A percentile compares a stretch with the other conserved stretches of the same genome.
Evolutionary conservation across 1,140 invertebrate species (phyloP).

Genomic region (Caenorhabditis latens): DNA sequence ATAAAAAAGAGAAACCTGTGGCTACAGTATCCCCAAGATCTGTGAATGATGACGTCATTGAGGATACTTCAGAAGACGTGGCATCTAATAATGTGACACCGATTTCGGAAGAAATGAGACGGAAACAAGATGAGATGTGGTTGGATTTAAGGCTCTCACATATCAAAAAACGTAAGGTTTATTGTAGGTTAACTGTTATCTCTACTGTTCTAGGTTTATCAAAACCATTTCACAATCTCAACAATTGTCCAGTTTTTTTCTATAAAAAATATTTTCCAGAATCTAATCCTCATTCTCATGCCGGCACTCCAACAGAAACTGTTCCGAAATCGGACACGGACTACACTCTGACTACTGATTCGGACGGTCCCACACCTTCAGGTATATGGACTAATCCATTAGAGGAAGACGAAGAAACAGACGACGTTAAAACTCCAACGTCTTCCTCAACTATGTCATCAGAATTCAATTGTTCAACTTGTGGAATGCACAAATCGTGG

Average conservation of each 20-base stretch:
- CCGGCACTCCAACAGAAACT: not conserved
- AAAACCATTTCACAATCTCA: no score
- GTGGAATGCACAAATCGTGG: constrained; percentile 44
- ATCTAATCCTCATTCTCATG: not conserved
- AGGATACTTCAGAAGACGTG: not conserved
- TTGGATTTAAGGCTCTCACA: constrained; percentile 13
- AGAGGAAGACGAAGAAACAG: not conserved
- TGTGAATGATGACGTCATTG: not conserved
- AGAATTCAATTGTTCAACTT: not conserved
- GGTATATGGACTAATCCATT: constrained; percentile 15
- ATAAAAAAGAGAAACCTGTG: not conserved
- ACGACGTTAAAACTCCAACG: not conserved
- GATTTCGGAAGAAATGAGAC: constrained; percentile 20
- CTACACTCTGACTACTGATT: constrained; percentile 7
- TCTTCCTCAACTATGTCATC: not conserved
- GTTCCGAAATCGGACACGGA: constrained; percentile 28
- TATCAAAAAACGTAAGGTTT: constrained; percentile 15
- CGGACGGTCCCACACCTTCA: not conserved
- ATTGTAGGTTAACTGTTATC: no score
- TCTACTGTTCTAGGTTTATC: no score
- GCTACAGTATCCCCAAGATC: constrained; percentile 38
- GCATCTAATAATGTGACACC: constrained; percentile 12
- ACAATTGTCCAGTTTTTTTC: not conserved
- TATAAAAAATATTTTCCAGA: not conserved
- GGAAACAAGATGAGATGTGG: constrained; percentile 48